Evolutionary conservation across 2,888 invertebrate genomes (phyloP).

Genomic region (Nudaria mundana): DNA sequence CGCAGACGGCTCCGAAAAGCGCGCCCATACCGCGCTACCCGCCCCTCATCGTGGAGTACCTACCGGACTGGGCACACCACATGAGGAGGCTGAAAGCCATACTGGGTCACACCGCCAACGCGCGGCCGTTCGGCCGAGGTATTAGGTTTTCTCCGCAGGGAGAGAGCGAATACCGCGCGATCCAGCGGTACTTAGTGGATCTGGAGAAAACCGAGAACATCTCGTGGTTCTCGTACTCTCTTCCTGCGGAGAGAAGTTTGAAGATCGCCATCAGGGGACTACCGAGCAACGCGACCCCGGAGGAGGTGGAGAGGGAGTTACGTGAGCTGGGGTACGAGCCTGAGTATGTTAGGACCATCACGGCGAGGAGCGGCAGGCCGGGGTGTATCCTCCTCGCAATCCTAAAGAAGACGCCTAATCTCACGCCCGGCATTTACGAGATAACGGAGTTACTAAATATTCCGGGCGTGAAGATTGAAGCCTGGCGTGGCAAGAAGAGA

Average conservation of each 20-base stretch:
- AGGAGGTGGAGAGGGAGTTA: slow-evolving; percentile 3
- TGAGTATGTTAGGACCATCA: slow-evolving; percentile 2
- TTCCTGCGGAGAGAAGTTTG: slow-evolving; percentile 15
- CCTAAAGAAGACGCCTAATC: background rate
- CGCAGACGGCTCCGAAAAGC: too few relatives aligned
- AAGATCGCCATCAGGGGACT: too few relatives aligned
- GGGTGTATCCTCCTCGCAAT: slow-evolving; percentile 11
- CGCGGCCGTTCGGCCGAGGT: too few relatives aligned
- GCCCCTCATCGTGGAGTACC: too few relatives aligned
- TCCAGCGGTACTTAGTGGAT: background rate
- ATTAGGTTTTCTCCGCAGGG: too few relatives aligned
- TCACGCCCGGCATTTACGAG: slow-evolving; percentile 9
- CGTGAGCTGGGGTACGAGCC: background rate
- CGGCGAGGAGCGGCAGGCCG: slow-evolving; percentile 5
- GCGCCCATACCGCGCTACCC: too few relatives aligned
- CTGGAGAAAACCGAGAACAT: slow-evolving; percentile 5
- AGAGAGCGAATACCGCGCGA: too few relatives aligned
- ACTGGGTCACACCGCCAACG: too few relatives aligned
- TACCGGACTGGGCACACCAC: too few relatives aligned
- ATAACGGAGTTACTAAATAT: slow-evolving; percentile 8
- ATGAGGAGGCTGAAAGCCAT: too few relatives aligned
- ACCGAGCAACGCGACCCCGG: slow-evolving; percentile 12
- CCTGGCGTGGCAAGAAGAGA: background rate
- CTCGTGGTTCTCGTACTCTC: slow-evolving; percentile 21
- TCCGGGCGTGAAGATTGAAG: slow-evolving; percentile 1